Base-by-base conservation (phyloP, 2,113 vertebrate species). In the Vulpes ferrilata region DNA sequence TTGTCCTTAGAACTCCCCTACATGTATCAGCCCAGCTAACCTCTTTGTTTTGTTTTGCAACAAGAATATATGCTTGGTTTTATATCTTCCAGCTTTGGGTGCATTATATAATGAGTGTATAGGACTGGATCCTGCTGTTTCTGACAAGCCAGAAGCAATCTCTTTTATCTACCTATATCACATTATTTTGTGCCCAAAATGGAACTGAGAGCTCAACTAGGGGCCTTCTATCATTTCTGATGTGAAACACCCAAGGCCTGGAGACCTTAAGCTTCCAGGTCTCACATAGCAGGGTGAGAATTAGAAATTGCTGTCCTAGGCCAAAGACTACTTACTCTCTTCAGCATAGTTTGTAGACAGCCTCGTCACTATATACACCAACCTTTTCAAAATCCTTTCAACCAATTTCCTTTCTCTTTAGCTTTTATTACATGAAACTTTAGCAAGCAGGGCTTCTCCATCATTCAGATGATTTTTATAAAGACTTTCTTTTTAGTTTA, bases 381-480 rank as follows among this genome's bases (percentile, higher is more conserved):
- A 2, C n/a, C 11, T 60, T 76, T 65, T n/a, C 23, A 23, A 82
- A 79, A 64, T 13, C 6, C 17, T 64, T 88, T 35, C 55, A 12
- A 1, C 30, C 30, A 64, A 0, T 55, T 64, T 82, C 81, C 43
- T 64, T 82, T 85, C 43, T 95, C 67, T 57, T 92, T 60, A 82
- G 22, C 27, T 67, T 53, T 67, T 51, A 79, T 62, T 53, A 82
- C 53, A n/a, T 1, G 15, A 90, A 35, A 2, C n/a, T 60, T 93
- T 89, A 80, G 67, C 27, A 76, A 62, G 15, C 53, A 65, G 57
- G 55, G 16, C 74, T 90, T 48, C 78, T 48, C 78, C 57, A 62
- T 88, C 48, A 38, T 92, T 95, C 30, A 81, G 62, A 27, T 60
- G 11, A 84, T 53, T 80, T 85, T 94, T 27, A 64, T 86, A n/a